Conservation (phyloP, 2,888 invertebrate species). For the Erebia aethiops region DNA sequence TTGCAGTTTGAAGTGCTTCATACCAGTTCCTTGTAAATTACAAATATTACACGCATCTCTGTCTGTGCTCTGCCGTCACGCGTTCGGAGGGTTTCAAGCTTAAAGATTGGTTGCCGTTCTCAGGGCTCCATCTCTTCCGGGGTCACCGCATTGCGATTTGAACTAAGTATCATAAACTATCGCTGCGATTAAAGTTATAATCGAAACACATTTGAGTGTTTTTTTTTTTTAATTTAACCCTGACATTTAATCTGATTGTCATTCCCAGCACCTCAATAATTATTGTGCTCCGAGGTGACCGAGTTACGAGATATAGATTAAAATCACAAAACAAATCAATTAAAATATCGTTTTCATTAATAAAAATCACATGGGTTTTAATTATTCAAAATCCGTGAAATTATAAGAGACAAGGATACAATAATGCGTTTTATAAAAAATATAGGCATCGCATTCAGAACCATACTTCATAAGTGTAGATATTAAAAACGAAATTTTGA, state of each 20-base stretch:
- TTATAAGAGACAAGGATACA: too few species aligned
- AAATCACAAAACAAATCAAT: not conserved
- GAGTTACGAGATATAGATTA: constrained; percentile 8
- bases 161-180: constrained; percentile 23
- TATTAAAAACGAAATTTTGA: too few species aligned
- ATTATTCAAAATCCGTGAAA: not conserved
- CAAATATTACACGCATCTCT: too few species aligned
- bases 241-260: constrained; percentile 19
- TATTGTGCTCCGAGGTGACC: constrained; percentile 7
- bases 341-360: not conserved
- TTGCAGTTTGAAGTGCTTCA: too few species aligned
- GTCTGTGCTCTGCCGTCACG: too few species aligned
- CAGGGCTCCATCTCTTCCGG: constrained; percentile 50
- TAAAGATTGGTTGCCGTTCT: constrained; percentile 48
- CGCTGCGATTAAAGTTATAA: constrained; percentile 14
- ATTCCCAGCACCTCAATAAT: constrained; percentile 7
- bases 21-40: too few species aligned
- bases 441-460: too few species aligned
- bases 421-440: too few species aligned
- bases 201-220: not conserved
- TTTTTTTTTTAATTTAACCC: not conserved
- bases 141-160: constrained; percentile 47
- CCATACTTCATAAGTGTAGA: too few species aligned
- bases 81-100: too few species aligned
- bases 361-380: not conserved